Percentiles rank a stretch among this genome's conserved stretches.
Conservation (phyloP, 2,888 invertebrate genomes). For the Dione vanillae region DNA sequence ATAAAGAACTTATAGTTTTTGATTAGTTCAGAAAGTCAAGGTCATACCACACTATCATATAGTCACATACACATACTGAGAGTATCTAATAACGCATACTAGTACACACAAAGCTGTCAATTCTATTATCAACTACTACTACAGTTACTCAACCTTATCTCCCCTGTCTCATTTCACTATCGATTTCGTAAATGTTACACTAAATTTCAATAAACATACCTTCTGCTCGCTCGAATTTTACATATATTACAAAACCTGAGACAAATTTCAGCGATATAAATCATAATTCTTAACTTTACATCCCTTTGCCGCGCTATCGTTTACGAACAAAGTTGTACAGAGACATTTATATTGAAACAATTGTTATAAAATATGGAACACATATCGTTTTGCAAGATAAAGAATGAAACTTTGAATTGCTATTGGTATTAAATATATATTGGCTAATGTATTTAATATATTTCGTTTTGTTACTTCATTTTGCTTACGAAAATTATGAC, state of each 20-base stretch:
- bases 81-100: too few species aligned
- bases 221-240: background rate
- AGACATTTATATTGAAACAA: slow-evolving; percentile 29
- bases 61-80: too few species aligned
- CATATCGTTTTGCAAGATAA: slow-evolving; percentile 39
- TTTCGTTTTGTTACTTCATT: background rate
- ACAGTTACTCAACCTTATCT: too few species aligned
- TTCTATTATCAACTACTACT: too few species aligned
- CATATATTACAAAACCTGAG: background rate
- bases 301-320: slow-evolving; percentile 18
- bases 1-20: too few species aligned
- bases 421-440: too few species aligned
- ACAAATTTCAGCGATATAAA: slow-evolving; percentile 4
- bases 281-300: slow-evolving; percentile 10
- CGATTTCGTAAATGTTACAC: too few species aligned
- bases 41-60: too few species aligned
- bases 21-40: too few species aligned
- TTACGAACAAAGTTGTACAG: slow-evolving; percentile 24
- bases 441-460: background rate
- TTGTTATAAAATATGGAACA: slow-evolving; percentile 36
- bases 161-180: too few species aligned
- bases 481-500: background rate
- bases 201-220: background rate
- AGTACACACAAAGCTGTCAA: too few species aligned
- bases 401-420: slow-evolving; percentile 23